Base-by-base conservation (phyloP, 2,888 invertebrate species). In the Gasteruption jaculator region DNA sequence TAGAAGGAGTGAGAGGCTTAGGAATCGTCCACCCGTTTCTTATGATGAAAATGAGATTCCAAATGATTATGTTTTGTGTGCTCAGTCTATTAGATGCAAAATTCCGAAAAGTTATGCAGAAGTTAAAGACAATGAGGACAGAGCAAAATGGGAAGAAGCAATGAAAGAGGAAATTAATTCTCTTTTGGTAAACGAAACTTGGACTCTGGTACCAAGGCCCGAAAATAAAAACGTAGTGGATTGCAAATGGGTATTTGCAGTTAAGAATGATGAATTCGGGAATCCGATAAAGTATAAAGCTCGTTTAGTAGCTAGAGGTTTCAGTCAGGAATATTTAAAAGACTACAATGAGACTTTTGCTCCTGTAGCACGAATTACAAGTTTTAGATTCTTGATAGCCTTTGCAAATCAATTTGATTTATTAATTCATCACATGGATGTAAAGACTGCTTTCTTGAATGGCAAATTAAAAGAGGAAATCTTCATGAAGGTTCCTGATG, bases 391-490 rank as follows among this genome's bases (percentile, higher is more conserved):
- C 5, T 10, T 50, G 10, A 19, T 48, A 8, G 38, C 44, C 5
- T 20, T 35, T 18, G 24, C 30, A n/a, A 32, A 31, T 4, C 25
- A 22, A 5, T 7, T 38, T 18, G 21, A 41, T 12, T 18, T 45
- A 25, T n/a, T 33, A 5, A 1, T 38, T 8, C 12, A 29, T 6
- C 30, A 38, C 10, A 40, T 50, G 19, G 41, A 46, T 35, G 39
- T 50, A 1, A 45, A 34, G 22, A 41, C 40, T 3, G 45, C 47
- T 7, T 49, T 47, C 22, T 30, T 41, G 7, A 32, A 47, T 27
- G 45, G 45, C n/a, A 18, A 35, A 21, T 20, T 43, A 10, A 27
- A 36, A 10, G 42, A 45, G 20, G 30, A 26, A 11, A 42, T 47
- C 5, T 41, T 18, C 16, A 47, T 47, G 40, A 11, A 25, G 1